Evolutionary conservation across 1,140 invertebrate species (phyloP).

Genomic region (Meloidogyne chitwoodi): DNA sequence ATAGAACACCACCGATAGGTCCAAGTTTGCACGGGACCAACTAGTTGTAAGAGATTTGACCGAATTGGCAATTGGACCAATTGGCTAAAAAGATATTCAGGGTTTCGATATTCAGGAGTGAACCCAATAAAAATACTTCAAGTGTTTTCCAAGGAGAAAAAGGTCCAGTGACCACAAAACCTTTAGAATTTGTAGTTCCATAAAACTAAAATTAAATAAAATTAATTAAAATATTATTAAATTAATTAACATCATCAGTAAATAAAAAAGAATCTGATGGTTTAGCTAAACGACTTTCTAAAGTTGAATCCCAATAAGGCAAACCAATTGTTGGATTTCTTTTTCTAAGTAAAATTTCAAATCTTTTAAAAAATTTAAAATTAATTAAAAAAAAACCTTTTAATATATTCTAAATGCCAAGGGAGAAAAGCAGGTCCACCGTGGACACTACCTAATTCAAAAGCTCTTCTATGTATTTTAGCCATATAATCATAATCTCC

Average conservation of each 20-base stretch:
- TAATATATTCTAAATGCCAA: conserved; percentile 41
- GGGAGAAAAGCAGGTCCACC: conserved; percentile 40
- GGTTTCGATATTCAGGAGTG: not conserved
- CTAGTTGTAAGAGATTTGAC: no score
- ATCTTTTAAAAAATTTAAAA: conserved; percentile 43
- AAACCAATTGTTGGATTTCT: conserved; percentile 37
- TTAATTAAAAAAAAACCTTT: conserved; percentile 31
- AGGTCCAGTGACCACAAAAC: conserved; percentile 27
- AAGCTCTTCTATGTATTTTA: conserved; percentile 41
- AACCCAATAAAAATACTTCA: conserved; percentile 22
- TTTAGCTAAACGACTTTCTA: conserved; percentile 57
- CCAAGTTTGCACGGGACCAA: no score
- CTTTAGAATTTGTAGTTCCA: conserved; percentile 51
- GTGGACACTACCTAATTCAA: conserved; percentile 44
- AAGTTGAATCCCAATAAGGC: conserved; percentile 45
- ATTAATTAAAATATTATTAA: not conserved
- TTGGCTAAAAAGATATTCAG: no score
- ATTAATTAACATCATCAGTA: conserved; percentile 29
- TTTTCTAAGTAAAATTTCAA: conserved; percentile 44
- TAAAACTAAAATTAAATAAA: conserved; percentile 34
- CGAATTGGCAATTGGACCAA: no score
- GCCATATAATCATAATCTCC: conserved; percentile 56
- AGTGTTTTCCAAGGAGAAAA: conserved; percentile 37
- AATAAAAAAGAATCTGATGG: conserved; percentile 59
- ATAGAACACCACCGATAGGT: no score